phyloP scores from a whole-genome alignment of 2,113 vertebrate species.

The Pterocles gutturalis region DNA sequence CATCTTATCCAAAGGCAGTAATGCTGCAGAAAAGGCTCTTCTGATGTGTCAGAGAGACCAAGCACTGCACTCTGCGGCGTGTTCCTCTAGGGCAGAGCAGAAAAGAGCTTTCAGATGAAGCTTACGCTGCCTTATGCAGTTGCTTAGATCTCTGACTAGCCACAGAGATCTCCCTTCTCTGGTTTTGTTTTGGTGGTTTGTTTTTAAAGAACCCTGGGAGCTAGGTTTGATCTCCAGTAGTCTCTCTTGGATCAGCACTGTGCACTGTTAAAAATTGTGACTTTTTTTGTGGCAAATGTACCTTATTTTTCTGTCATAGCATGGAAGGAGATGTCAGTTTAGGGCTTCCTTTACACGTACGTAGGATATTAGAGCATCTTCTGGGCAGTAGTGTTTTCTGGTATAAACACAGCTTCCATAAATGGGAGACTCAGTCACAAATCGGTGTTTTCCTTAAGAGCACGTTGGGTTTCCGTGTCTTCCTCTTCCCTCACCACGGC shows the following conservation, averaged over 20 bases:
- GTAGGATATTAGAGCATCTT: neutral
- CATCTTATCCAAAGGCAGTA: conserved; percentile 46
- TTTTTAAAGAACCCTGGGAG: conserved; percentile 17
- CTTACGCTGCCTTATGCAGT: neutral
- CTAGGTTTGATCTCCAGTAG: neutral
- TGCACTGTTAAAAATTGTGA: neutral
- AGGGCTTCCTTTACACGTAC: neutral
- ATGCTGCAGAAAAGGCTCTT: conserved; percentile 36
- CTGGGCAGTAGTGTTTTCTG: neutral
- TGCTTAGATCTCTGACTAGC: conserved; percentile 42
- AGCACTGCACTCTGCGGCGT: conserved; percentile 1
- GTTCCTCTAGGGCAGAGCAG: conserved; percentile 51
- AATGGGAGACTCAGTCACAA: neutral
- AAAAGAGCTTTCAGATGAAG: conserved; percentile 16
- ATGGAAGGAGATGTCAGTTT: neutral
- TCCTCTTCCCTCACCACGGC: rapidly evolving
- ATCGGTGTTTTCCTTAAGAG: neutral
- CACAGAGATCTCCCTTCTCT: neutral
- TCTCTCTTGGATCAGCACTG: neutral
- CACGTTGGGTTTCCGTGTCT: neutral
- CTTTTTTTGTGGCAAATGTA: neutral
- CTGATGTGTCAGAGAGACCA: conserved; percentile 54
- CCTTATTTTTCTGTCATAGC: neutral
- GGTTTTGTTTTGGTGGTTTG: conserved; percentile 45
- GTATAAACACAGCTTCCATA: neutral